A percentile compares a stretch with the other conserved stretches of the same genome.
Evolutionary conservation across 2,113 vertebrate genomes (phyloP).

Genomic region (Pseudopipra pipra): DNA sequence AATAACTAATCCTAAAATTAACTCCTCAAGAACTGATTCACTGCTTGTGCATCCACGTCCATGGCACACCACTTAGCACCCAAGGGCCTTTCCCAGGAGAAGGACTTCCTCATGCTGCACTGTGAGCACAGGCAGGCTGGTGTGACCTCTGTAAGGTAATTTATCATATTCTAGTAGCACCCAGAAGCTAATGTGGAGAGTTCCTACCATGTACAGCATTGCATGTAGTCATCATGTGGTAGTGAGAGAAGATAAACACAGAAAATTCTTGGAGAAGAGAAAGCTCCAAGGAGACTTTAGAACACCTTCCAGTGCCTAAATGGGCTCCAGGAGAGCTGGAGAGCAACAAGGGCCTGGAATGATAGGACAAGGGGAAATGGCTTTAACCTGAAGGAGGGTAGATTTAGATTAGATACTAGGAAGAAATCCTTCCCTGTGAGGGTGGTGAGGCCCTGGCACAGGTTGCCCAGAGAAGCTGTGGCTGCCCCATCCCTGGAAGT

Average conservation of each 20-base stretch:
- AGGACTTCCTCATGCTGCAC: not conserved
- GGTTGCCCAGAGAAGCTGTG: not conserved
- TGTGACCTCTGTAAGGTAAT: not conserved
- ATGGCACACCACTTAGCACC: not conserved
- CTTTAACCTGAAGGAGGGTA: not conserved
- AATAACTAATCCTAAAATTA: not conserved
- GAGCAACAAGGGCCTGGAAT: not conserved
- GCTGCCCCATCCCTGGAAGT: not conserved
- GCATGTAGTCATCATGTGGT: not conserved
- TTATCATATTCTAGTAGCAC: not conserved
- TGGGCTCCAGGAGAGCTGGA: not conserved
- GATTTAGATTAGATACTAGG: not conserved
- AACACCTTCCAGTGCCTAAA: not conserved
- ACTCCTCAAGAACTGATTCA: not conserved
- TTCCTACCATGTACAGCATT: not conserved
- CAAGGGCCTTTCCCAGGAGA: not conserved
- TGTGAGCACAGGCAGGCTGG: not conserved
- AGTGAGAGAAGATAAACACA: not conserved
- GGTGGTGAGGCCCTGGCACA: not conserved
- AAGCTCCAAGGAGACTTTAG: not conserved
- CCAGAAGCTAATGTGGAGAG: not conserved
- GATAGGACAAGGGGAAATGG: not conserved
- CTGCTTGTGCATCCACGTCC: not conserved
- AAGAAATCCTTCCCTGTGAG: not conserved
- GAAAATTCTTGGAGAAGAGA: not conserved